Base-by-base conservation (phyloP, 2,113 vertebrate genomes). In the Columba janthina region DNA sequence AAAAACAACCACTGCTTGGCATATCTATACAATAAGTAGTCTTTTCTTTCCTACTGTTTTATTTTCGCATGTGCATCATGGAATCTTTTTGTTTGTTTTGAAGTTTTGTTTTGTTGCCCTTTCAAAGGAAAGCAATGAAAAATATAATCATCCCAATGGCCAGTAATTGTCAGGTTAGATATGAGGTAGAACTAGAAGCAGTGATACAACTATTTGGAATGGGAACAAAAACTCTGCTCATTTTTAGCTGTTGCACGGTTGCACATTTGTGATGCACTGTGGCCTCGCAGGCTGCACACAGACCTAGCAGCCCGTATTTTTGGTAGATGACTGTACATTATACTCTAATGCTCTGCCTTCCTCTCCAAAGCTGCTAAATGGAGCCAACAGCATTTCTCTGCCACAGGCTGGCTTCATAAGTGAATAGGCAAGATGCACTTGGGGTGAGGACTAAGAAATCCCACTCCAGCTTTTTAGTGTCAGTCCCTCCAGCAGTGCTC, bases 401-500 rank as follows among this genome's bases (percentile, higher is more conserved):
- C 51, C 84, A 42, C 28, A 38, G 72, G 60, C 69, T 67, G 70
- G 42, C 40, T 61, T 84, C 9, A 5, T n/a, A 18, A 71, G 60
- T 11, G 62, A 89, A 81, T 4, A 66, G 24, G 26, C 51, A 93
- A 74, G 24, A 46, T 31, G 25, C 0, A 0, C 24, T 14, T 50
- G 24, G 40, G 85, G 51, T 66, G 81, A 65, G 22, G 64, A 56
- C 44, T 66, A 19, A 48, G 80, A 19, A 74, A 70, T 61, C 10
- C 54, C n/a, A 16, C 9, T 80, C 26, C 6, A 7, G 9, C 21
- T 72, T 78, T 46, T 56, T 50, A 9, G 24, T 19, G 25, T 36
- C 0, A 0, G 40, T 70, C 40, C 36, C 14, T 74, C 36, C 46
- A 42, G n/a, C 40, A 84, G 73, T 0, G 0, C 28, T 70, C 20